These are phyloP conservation scores for Oncorhynchus masou DNA, from an alignment of 2,113 vertebrate genomes.

Conservation along the genomic window DNA sequence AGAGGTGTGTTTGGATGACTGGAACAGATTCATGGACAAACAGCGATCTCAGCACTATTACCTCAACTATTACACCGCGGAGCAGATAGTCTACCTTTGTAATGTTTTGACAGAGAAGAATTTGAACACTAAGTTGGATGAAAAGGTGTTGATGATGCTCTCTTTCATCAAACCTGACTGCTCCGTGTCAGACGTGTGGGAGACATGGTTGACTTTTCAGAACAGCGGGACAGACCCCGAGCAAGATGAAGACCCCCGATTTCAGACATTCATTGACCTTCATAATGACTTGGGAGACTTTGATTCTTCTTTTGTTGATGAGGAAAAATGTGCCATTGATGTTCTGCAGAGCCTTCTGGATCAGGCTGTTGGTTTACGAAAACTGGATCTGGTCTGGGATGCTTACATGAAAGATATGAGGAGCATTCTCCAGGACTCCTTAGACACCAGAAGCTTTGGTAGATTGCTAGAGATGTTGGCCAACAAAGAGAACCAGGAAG, in stretches of 20 bases:
- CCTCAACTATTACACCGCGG: conserved; percentile 90
- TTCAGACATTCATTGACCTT: conserved; percentile 64
- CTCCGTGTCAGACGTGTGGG: conserved; percentile 53
- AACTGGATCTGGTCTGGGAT: conserved; percentile 76
- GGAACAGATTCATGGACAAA: conserved; percentile 79
- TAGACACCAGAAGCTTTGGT: conserved; percentile 82
- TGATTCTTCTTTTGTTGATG: neutral
- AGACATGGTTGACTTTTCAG: conserved; percentile 55
- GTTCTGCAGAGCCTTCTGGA: neutral
- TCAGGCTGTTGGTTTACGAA: conserved; percentile 35
- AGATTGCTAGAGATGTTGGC: conserved; percentile 75
- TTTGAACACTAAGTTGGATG: conserved; percentile 46
- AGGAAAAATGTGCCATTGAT: conserved; percentile 12
- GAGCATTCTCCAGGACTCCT: conserved; percentile 72
- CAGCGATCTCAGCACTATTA: conserved; percentile 81
- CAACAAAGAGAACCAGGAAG: conserved; percentile 28
- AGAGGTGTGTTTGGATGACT: conserved; percentile 81
- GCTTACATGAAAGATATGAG: conserved; percentile 74
- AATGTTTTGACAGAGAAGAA: conserved; percentile 67
- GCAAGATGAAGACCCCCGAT: conserved; percentile 61
- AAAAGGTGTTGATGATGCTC: conserved; percentile 84
- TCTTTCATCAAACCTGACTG: conserved; percentile 82
- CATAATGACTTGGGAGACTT: neutral
- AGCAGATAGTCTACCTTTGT: conserved; percentile 89
- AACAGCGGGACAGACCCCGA: conserved; percentile 61